Base-by-base conservation (phyloP, 2,888 invertebrate genomes). In the Trilocha varians region DNA sequence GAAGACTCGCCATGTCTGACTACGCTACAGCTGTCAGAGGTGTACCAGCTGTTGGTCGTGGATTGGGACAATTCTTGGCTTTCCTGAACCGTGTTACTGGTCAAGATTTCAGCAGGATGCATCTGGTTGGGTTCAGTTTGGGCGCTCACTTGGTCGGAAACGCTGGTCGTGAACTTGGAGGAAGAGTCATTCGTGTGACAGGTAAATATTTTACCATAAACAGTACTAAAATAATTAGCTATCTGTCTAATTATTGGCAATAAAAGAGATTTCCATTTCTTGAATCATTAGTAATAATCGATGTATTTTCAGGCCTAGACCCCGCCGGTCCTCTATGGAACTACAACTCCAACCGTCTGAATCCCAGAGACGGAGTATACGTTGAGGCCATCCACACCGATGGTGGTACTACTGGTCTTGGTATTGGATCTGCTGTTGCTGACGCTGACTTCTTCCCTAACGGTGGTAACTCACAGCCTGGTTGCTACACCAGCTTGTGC, bases 401-500 rank as follows among this genome's bases (percentile, higher is more conserved):
- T 9, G 78, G 88, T 2, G 67, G 67, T 38, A 76, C 62, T 3
- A 70, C 85, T 0, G 67, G 67, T 59, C 69, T 55, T 54, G 89
- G 58, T 55, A 88, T 78, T 32, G 87, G 87, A 0, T 59, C 68
- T 2, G 60, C 78, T 5, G 65, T 89, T 3, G 89, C 79, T 0
- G 68, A 87, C 42, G 88, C 65, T 2, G 89, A 90, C 61, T 90
- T 89, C 64, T 89, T 87, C 79, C 87, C 88, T 15, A 90, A 90
- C 49, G 82, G 85, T 35, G 89, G 90, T 0, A 69, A 52, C 40
- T 62, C 60, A n/a, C 76, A 78, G 40, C 78, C 79, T 1, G 77
- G 72, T 2, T 82, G 80, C 40, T 1, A 64, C 0, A 59, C 62
- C 4, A 65, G 52, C 34, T 14, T 75, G 2, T 80, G 80, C 51